These are phyloP conservation scores for Bufo bufo DNA, from an alignment of 2,113 vertebrate genomes.

Conservation along the genomic window DNA sequence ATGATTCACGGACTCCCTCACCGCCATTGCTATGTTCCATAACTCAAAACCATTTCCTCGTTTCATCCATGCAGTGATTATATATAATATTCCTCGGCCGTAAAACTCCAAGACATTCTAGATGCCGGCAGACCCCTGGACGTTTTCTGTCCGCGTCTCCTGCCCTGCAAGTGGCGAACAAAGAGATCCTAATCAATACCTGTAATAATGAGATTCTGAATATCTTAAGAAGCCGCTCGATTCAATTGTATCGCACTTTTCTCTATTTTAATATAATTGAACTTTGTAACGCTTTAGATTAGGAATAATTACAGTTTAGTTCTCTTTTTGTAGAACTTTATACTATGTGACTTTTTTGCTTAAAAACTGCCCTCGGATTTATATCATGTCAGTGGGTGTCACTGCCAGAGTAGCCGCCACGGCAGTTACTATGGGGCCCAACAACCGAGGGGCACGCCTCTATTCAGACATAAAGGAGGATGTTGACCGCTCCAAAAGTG, in stretches of 20 bases:
- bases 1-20: conserved; percentile 56
- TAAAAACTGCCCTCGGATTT: too few relatives aligned
- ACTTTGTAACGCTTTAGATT: conserved; percentile 17
- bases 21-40: conserved; percentile 38
- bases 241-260: conserved; percentile 5
- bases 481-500: too few relatives aligned
- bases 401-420: too few relatives aligned
- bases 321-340: neutral
- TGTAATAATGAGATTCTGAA: conserved; percentile 23
- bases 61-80: conserved; percentile 28
- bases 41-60: conserved; percentile 48
- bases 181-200: conserved; percentile 19
- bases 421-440: too few relatives aligned
- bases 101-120: conserved; percentile 36
- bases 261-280: neutral
- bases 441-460: too few relatives aligned
- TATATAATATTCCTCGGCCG: conserved; percentile 45
- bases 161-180: neutral
- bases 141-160: neutral
- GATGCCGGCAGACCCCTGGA: neutral
- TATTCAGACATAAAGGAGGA: too few relatives aligned
- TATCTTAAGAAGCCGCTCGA: conserved; percentile 11
- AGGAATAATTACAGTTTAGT: neutral
- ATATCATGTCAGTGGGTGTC: too few relatives aligned
- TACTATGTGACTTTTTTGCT: neutral